A percentile compares a stretch with the other conserved stretches of the same genome.
These are phyloP conservation scores for Pelochelys cantorii DNA, from an alignment of 2,797 vertebrate species.

Conservation along the genomic window DNA sequence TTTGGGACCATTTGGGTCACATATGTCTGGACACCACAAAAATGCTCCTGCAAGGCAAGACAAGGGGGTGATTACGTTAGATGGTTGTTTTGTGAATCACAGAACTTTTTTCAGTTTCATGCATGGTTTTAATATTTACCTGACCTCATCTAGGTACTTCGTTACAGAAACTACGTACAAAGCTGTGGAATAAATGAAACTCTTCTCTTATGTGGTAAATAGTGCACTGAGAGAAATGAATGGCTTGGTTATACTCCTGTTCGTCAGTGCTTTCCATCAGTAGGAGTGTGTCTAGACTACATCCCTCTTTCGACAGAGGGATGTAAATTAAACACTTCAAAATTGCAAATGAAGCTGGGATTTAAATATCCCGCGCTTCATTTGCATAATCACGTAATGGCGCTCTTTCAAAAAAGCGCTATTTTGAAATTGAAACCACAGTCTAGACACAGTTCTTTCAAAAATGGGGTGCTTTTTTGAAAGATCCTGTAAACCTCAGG, in stretches of 20 bases:
- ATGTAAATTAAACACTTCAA: too few relatives aligned
- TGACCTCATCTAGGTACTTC: background rate
- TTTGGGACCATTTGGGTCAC: background rate
- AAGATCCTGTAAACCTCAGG: too few relatives aligned
- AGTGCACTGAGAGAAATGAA: background rate
- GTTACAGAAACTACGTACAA: background rate
- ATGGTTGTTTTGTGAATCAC: constrained; percentile 50
- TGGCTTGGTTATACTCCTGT: background rate
- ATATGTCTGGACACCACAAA: background rate
- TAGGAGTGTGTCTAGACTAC: background rate
- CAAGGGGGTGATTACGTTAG: background rate
- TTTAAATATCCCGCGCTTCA: too few relatives aligned
- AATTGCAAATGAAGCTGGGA: too few relatives aligned
- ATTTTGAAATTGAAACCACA: too few relatives aligned
- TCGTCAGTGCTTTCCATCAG: background rate
- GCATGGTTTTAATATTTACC: background rate
- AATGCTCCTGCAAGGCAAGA: background rate
- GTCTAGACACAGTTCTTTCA: too few relatives aligned
- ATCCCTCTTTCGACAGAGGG: too few relatives aligned
- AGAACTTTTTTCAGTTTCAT: constrained; percentile 6
- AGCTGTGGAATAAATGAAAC: background rate
- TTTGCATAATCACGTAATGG: too few relatives aligned
- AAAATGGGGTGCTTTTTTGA: too few relatives aligned
- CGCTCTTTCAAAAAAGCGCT: too few relatives aligned
- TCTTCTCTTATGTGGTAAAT: background rate